Evolutionary conservation across 1,140 invertebrate species (phyloP), one percentile per base, ranked within the genome.

Genomic region (Drosophila sulfurigaster): DNA sequence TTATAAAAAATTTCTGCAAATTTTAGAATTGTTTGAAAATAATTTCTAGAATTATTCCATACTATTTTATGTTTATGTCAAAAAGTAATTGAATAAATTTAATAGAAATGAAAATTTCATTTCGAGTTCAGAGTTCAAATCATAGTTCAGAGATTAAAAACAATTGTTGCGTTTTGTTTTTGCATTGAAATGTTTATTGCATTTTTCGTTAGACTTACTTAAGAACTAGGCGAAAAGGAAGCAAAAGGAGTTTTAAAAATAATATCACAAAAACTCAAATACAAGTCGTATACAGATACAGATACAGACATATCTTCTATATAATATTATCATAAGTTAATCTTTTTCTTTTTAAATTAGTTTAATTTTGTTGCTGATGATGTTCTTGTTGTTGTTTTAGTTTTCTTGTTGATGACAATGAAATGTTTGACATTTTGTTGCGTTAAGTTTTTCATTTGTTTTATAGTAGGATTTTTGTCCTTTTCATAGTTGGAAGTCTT

Each of bases 181-280:
- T 71, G 51, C 68, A 60, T 69, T 63, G 30, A 63, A 57, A 35
- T 71, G 54, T 69, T 57, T 63, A 69, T 62, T 69, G 62, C 57
- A 56, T 64, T 45, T 66, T 54, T 54, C 16, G 32, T 41, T 69
- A 48, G 16, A 28, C 15, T 45, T 58, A 60, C 68, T 76, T 76
- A 76, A 20, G 59, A 25, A 20, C 74, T 72, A 76, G 69, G 63
- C 52, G 66, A 78, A 58, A 75, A 75, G 83, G 83, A 87, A 87
- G 80, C 83, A 13, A 82, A 82, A 48, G 70, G 77, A 54, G 66
- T 67, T 85, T 83, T 88, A 88, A 54, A 87, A 87, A 87, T 87
- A 87, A 87, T 87, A 87, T 87, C 83, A 87, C 83, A 87, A 88
- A 83, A 87, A 87, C 82, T 88, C 66, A 87, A 87, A 83, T 88